Evolutionary conservation across 1,140 invertebrate genomes (phyloP).

Genomic region (Drosophila willistoni): DNA sequence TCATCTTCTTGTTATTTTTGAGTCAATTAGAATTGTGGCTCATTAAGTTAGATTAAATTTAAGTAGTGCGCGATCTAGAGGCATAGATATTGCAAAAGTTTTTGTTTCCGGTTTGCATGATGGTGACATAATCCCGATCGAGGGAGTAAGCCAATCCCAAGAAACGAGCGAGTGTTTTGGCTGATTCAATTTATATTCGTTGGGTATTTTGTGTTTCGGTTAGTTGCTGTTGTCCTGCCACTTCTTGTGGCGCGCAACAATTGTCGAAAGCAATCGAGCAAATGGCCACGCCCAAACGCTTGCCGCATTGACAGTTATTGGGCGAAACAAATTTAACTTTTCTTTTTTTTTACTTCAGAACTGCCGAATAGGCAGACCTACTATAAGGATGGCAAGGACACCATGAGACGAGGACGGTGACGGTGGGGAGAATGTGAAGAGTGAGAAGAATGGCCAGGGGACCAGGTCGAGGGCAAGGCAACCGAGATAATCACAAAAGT

Average conservation of each 20-base stretch:
- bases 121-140: too few relatives aligned
- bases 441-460: not conserved
- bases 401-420: not conserved
- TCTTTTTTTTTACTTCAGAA: constrained; percentile 18
- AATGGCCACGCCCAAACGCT: constrained; percentile 55
- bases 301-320: constrained; percentile 62
- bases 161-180: too few relatives aligned
- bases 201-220: constrained; percentile 5
- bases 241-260: constrained; percentile 49
- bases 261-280: constrained; percentile 53
- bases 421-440: constrained; percentile 5
- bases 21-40: too few relatives aligned
- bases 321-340: constrained; percentile 57
- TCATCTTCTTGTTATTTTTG: too few relatives aligned
- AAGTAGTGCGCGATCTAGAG: too few relatives aligned
- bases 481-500: constrained; percentile 69
- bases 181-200: not conserved
- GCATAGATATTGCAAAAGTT: too few relatives aligned
- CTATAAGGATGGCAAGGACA: constrained; percentile 13
- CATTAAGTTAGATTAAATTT: too few relatives aligned
- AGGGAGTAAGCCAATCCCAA: too few relatives aligned
- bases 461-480: constrained; percentile 17
- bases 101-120: too few relatives aligned
- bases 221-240: not conserved
- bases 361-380: constrained; percentile 34